Base-by-base conservation (phyloP, 2,888 invertebrate genomes). In the Craniophora ligustri region DNA sequence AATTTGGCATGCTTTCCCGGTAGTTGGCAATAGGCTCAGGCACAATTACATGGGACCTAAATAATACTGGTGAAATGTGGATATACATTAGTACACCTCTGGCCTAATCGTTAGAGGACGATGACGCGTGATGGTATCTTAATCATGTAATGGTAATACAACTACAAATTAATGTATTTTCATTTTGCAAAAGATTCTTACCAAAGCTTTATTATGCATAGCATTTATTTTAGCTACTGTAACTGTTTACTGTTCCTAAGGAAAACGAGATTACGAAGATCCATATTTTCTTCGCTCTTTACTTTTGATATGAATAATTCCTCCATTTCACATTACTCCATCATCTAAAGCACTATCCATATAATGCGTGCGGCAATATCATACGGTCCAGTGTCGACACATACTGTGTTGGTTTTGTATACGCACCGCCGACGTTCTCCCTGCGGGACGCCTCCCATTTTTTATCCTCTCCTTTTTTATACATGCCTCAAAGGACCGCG, bases 401-500 rank as follows among this genome's bases (percentile, higher is more conserved):
- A 85, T 86, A 82, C 85, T 86, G 88, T 90, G 90, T 89, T 89
- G 87, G 89, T 88, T 90, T 88, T 86, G 85, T 78, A 77, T 72
- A 78, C 81, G 75, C 74, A 68, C 76, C 77, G 65, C 72, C 63
- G 77, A 78, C 74, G 72, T 74, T 54, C 68, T 71, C 90, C 83
- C 91, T 67, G 87, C 89, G 85, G 90, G 89, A 80, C 61, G 74
- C 79, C 79, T 79, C 78, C 78, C 79, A 75, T 73, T 79, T 79
- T 80, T 84, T 84, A 83, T 81, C 70, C 61, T 56, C 60, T 77
- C 79, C 76, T 84, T 87, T 86, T 86, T 82, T 82, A 80, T 79
- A 87, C 86, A 86, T 78, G 84, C 80, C 86, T 88, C 89, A 90
- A 91, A 91, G 85, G 88, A 87, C 87, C 84, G 92, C 92, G 87